phyloP scores from a whole-genome alignment of 1,140 invertebrate species.

The Ericerus pela region DNA sequence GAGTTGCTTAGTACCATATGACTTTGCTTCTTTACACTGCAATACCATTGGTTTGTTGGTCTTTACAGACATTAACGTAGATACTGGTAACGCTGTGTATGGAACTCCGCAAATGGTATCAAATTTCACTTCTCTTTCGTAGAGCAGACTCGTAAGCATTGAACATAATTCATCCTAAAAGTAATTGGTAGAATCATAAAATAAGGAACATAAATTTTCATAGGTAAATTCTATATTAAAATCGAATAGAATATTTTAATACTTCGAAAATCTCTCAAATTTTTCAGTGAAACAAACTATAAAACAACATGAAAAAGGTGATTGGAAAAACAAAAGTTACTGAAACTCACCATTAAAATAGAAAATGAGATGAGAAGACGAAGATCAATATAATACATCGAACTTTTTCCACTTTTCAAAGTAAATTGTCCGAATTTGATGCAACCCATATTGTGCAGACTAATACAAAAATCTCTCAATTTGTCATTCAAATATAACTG shows the following conservation, averaged over 20 bases:
- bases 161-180: background rate
- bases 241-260: too few species aligned
- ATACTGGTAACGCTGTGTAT: conserved; percentile 88
- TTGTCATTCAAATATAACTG: background rate
- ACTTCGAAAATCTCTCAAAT: too few species aligned
- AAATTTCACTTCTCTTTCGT: conserved; percentile 31
- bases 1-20: conserved; percentile 89
- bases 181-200: too few species aligned
- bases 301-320: background rate
- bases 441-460: conserved; percentile 40
- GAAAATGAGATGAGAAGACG: conserved; percentile 81
- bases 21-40: conserved; percentile 75
- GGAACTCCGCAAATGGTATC: conserved; percentile 87
- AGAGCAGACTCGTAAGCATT: background rate
- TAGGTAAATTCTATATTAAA: too few species aligned
- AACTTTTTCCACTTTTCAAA: conserved; percentile 78
- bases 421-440: conserved; percentile 84
- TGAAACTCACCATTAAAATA: conserved; percentile 55
- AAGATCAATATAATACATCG: conserved; percentile 90
- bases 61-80: conserved; percentile 63
- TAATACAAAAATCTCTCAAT: background rate
- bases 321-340: conserved; percentile 10
- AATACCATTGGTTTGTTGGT: conserved; percentile 74
- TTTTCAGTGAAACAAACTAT: background rate
- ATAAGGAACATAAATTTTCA: background rate